Conservation (phyloP, 2,797 vertebrate genomes). For the Sandelia bainsii region DNA sequence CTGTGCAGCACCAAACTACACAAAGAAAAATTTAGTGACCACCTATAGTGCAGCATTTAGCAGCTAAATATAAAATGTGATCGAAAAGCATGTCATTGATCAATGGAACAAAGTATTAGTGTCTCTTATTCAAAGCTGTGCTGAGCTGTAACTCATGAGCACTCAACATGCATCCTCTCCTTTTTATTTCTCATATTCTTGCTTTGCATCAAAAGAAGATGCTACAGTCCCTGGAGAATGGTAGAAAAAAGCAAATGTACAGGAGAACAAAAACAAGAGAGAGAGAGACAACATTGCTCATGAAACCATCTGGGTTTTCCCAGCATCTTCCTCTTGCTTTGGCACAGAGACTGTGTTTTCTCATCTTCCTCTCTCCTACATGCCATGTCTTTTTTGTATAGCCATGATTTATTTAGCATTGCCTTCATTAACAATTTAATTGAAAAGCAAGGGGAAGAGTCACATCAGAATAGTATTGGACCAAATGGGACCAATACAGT, state of each 20-base stretch:
- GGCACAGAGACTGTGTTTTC: conserved; percentile 37
- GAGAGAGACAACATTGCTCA: conserved; percentile 17
- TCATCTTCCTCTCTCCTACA: conserved; percentile 25
- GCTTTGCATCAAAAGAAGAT: conserved; percentile 55
- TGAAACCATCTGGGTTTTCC: conserved; percentile 63
- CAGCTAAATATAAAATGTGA: conserved; percentile 1
- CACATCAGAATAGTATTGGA: conserved; percentile 61
- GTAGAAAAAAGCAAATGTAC: conserved; percentile 18
- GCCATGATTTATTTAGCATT: conserved; percentile 72
- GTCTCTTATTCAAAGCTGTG: conserved; percentile 20
- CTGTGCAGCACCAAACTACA: not conserved
- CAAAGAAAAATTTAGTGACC: no score
- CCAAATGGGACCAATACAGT: conserved; percentile 55
- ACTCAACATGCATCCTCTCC: conserved; percentile 5
- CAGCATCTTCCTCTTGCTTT: conserved; percentile 49
- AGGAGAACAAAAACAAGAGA: conserved; percentile 33
- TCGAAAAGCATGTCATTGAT: conserved; percentile 6
- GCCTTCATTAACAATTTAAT: conserved; percentile 76
- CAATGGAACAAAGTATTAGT: conserved; percentile 17
- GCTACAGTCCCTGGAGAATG: conserved; percentile 18
- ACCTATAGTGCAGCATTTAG: not conserved
- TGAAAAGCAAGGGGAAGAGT: conserved; percentile 65
- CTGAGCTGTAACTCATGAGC: conserved; percentile 32
- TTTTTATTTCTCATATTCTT: conserved; percentile 19
- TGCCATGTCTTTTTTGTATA: conserved; percentile 55